Conservation (phyloP, 2,797 vertebrate genomes). For the Intellagama lesueurii region DNA sequence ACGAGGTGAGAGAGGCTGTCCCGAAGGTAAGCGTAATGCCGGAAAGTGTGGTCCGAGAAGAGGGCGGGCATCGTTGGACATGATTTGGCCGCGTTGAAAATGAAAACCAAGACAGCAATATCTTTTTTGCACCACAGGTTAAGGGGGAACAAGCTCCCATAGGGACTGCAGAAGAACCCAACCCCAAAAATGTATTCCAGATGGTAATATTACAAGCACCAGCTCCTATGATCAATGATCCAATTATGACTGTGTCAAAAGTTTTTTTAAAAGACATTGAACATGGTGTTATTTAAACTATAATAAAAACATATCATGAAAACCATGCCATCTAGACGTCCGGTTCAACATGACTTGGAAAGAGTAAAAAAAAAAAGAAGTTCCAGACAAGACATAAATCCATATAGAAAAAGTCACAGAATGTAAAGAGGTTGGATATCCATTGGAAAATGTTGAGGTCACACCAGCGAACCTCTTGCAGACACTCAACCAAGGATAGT, state of each 20-base stretch:
- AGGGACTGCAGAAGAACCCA: too few species aligned
- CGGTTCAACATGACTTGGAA: too few species aligned
- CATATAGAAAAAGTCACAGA: neutral
- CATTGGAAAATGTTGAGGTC: neutral
- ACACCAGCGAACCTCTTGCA: neutral
- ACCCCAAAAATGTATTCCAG: too few species aligned
- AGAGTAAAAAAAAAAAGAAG: too few species aligned
- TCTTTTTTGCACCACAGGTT: constrained; percentile 79
- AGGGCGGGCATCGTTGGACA: constrained; percentile 96
- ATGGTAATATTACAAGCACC: too few species aligned
- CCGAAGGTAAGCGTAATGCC: constrained; percentile 94
- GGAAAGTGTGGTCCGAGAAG: constrained; percentile 96
- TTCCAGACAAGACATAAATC: too few species aligned
- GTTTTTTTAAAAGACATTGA: too few species aligned
- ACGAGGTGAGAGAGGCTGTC: constrained; percentile 98
- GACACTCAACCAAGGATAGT: neutral
- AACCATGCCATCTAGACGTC: too few species aligned
- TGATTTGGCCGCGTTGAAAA: constrained; percentile 94
- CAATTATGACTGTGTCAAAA: too few species aligned
- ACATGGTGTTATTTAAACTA: too few species aligned
- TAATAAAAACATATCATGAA: too few species aligned
- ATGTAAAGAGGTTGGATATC: neutral
- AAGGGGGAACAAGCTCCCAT: constrained; percentile 54
- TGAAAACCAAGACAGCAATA: constrained; percentile 95
- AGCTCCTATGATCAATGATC: too few species aligned